phyloP scores from a whole-genome alignment of 1,140 invertebrate species.

The Pseudomyrmex sp. region DNA sequence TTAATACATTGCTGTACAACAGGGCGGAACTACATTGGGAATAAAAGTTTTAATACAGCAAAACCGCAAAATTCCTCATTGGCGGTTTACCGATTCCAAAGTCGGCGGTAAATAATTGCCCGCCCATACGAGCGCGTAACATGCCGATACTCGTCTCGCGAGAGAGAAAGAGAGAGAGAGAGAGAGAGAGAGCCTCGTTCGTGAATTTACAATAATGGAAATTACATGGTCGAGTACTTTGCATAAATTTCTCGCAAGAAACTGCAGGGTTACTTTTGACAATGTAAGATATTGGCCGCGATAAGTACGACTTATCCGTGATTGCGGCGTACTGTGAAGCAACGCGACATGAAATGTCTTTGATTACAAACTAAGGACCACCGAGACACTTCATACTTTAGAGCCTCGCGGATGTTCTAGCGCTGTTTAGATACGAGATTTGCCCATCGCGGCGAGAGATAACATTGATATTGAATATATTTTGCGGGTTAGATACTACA shows the following conservation, averaged over 20 bases:
- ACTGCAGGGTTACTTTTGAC: slow-evolving; percentile 48
- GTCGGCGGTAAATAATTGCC: slow-evolving; percentile 49
- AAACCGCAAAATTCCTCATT: slow-evolving; percentile 51
- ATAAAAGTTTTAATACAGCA: slow-evolving; percentile 42
- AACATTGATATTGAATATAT: slow-evolving; percentile 70
- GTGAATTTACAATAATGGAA: slow-evolving; percentile 62
- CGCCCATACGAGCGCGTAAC: slow-evolving; percentile 49
- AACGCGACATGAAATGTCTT: slow-evolving; percentile 59
- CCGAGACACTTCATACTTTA: slow-evolving; percentile 74
- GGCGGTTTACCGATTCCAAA: slow-evolving; percentile 48
- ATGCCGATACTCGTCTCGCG: slow-evolving; percentile 52
- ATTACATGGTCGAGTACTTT: slow-evolving; percentile 61
- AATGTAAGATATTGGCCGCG: slow-evolving; percentile 61
- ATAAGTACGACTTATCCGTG: slow-evolving; percentile 62
- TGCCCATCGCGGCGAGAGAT: slow-evolving; percentile 65
- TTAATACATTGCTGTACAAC: slow-evolving; percentile 5
- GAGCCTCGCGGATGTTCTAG: slow-evolving; percentile 56
- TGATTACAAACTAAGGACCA: slow-evolving; percentile 70
- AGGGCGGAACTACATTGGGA: background rate
- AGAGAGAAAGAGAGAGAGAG: too few species aligned
- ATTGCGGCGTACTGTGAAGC: slow-evolving; percentile 51
- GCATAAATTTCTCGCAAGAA: slow-evolving; percentile 47
- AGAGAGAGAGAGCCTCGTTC: background rate
- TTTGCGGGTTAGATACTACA: slow-evolving; percentile 69
- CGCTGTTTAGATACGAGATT: slow-evolving; percentile 71